phyloP scores from a whole-genome alignment of 2,797 vertebrate genomes.

The Ctenosaura bakeri region DNA sequence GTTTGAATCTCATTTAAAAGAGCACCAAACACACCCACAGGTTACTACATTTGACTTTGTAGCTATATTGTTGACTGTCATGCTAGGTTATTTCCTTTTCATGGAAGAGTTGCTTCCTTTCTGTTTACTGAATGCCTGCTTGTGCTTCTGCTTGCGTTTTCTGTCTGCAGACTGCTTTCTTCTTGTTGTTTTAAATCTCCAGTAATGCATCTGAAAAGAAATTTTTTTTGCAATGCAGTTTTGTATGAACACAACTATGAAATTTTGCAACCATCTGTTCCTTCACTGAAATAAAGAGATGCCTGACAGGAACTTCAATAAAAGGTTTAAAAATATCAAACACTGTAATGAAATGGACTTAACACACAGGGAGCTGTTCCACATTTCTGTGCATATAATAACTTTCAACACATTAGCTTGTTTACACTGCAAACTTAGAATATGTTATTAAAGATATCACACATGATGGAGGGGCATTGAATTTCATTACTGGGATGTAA shows the following conservation, averaged over 20 bases:
- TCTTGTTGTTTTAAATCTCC: slow-evolving; percentile 30
- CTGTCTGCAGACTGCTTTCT: slow-evolving; percentile 20
- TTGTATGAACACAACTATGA: slow-evolving; percentile 43
- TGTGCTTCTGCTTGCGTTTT: slow-evolving; percentile 36
- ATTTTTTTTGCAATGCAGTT: slow-evolving; percentile 50
- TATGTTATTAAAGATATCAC: slow-evolving; percentile 69
- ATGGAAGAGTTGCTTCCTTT: slow-evolving; percentile 13
- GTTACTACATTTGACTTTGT: not conserved
- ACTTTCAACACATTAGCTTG: slow-evolving; percentile 64
- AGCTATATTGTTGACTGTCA: not conserved
- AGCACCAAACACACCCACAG: not conserved
- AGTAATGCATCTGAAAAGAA: slow-evolving; percentile 41
- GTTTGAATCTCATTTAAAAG: slow-evolving; percentile 26
- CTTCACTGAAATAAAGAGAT: slow-evolving; percentile 50
- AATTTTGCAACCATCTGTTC: slow-evolving; percentile 59
- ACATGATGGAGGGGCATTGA: slow-evolving; percentile 68
- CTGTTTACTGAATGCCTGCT: not conserved
- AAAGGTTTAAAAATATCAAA: slow-evolving; percentile 58
- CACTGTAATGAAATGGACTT: slow-evolving; percentile 58
- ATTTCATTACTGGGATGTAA: slow-evolving; percentile 75
- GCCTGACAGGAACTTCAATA: slow-evolving; percentile 45
- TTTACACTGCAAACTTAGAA: slow-evolving; percentile 71
- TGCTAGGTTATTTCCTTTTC: not conserved
- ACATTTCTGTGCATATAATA: slow-evolving; percentile 55
- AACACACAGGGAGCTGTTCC: slow-evolving; percentile 51